Evolutionary conservation across 2,797 vertebrate species (phyloP), one percentile per base, ranked within the genome.

Genomic region (Lacerta bilineata): DNA sequence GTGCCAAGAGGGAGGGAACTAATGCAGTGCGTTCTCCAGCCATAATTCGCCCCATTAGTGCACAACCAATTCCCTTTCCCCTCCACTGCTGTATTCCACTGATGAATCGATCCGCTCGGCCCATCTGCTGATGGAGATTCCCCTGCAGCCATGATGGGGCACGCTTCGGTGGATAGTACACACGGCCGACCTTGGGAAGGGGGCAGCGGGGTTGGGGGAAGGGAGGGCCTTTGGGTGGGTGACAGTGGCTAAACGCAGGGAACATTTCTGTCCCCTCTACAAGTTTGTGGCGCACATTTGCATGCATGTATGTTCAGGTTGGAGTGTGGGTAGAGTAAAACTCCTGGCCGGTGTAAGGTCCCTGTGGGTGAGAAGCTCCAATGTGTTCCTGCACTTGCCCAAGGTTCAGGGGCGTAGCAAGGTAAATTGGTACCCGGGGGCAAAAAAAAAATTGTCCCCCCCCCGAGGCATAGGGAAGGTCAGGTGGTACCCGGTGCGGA

Each of bases 51-150:
- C 8, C 64, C 33, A 79, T 88, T 59, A 71, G 17, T 8, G 29
- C 36, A 13, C 6, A 29, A 5, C 50, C 46, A 9, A 15, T 8
- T n/a, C 0, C 6, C 55, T 1, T 1, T 23, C 5, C 5, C 39
- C 27, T n/a, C 25, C 23, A 15, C 71, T 2, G 46, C 50, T 4
- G 17, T 17, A 27, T 61, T 33, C 78, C 13, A 6, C 36, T 17
- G 25, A 25, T 77, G 39, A 2, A 9, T 8, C 3, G 50, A 13
- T 18, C 13, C 29, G 23, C 27, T 90, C 0, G 85, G 83, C 79
- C 74, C 13, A 15, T 59, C 46, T n/a, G 23, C 68, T 64, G 64
- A 74, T 66, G 75, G 84, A 79, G 10, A 36, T 72, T 64, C 25
- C 85, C 85, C 74, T 0, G 46, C 29, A 59, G 23, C n/a, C 3